These are phyloP conservation scores for Junonia oenone DNA, from an alignment of 2,888 invertebrate species.

Conservation along the genomic window DNA sequence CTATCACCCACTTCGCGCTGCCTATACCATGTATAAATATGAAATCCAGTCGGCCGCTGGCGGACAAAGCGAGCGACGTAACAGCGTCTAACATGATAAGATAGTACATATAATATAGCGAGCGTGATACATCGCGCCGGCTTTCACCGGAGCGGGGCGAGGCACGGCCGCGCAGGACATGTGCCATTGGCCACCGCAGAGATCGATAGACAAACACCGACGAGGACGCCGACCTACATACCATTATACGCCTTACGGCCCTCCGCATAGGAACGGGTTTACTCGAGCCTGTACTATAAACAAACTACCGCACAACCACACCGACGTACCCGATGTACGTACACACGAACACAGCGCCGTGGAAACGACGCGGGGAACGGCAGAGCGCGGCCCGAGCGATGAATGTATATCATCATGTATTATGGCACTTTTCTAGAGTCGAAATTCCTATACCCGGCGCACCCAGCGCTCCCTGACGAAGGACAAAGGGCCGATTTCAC, in stretches of 20 bases:
- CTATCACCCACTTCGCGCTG: conserved; percentile 39
- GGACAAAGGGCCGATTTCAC: conserved; percentile 74
- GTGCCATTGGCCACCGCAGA: conserved; percentile 81
- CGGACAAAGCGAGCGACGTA: conserved; percentile 37
- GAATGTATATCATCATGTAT: conserved; percentile 67
- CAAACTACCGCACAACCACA: conserved; percentile 78
- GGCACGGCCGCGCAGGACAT: conserved; percentile 79
- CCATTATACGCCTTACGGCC: conserved; percentile 62
- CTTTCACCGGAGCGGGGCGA: conserved; percentile 66
- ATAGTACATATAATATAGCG: conserved; percentile 47
- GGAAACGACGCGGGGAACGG: conserved; percentile 68
- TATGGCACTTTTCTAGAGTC: conserved; percentile 75
- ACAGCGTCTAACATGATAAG: conserved; percentile 56
- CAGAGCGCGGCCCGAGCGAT: conserved; percentile 57
- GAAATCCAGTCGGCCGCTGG: conserved; percentile 53
- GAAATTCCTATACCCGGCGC: conserved; percentile 71
- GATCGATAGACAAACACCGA: conserved; percentile 82
- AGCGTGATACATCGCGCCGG: conserved; percentile 49
- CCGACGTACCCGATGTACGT: conserved; percentile 60
- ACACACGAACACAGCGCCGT: conserved; percentile 55
- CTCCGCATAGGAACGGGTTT: conserved; percentile 56
- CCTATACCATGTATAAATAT: conserved; percentile 49
- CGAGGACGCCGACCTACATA: conserved; percentile 75
- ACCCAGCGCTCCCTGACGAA: conserved; percentile 65
- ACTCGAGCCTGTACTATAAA: conserved; percentile 72